A percentile compares a stretch with the other conserved stretches of the same genome.
Evolutionary conservation across 2,888 invertebrate genomes (phyloP).

Genomic region (Lasioglossum lativentre): DNA sequence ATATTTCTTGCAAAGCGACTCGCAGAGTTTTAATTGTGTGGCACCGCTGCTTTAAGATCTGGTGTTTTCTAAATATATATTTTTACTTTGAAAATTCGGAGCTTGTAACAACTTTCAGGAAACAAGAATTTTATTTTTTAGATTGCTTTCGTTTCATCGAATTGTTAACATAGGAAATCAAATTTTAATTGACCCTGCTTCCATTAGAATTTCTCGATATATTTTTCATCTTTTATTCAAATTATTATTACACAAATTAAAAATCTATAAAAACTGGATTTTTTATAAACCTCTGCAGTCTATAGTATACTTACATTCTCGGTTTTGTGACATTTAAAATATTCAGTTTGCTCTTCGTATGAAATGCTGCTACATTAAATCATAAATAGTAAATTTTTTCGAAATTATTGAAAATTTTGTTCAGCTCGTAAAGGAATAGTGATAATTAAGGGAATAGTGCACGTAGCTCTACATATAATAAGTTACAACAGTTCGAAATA

Average conservation of each 20-base stretch:
- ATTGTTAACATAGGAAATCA: neutral
- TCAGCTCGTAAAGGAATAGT: neutral
- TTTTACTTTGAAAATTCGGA: neutral
- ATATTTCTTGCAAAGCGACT: constrained; percentile 3
- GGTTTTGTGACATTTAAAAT: no score
- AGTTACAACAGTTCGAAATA: neutral
- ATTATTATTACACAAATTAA: neutral
- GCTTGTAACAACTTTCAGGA: neutral
- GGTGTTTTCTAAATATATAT: neutral
- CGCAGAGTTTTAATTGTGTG: neutral
- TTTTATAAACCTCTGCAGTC: no score
- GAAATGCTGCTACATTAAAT: neutral
- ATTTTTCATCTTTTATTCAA: neutral
- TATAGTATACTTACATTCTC: no score
- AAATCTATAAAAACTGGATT: no score
- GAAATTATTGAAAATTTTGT: neutral
- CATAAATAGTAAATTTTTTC: neutral
- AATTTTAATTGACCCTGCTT: neutral
- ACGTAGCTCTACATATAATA: neutral
- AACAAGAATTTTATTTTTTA: neutral
- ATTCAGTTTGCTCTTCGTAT: no score
- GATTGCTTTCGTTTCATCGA: neutral
- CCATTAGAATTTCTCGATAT: no score
- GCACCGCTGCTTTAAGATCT: neutral
- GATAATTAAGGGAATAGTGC: neutral